These are phyloP conservation scores for Capromys pilorides DNA, from an alignment of 2,797 vertebrate species.

Conservation along the genomic window DNA sequence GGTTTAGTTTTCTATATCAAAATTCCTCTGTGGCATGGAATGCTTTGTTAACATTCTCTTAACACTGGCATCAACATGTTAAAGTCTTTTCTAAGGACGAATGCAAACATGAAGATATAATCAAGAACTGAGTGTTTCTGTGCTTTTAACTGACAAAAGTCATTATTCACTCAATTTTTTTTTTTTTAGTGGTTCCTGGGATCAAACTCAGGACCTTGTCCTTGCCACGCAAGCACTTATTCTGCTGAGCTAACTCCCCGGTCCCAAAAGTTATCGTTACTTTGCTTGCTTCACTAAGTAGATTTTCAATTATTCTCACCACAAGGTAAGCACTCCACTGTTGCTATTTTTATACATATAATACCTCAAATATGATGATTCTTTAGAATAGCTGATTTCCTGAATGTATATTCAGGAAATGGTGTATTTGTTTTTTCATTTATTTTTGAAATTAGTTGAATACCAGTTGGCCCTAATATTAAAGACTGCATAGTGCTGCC, in stretches of 20 bases:
- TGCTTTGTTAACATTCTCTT: not conserved
- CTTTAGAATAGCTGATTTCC: not conserved
- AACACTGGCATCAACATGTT: not conserved
- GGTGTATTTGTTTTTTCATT: not conserved
- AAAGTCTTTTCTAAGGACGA: not conserved
- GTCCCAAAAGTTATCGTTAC: no score
- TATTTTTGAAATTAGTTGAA: not conserved
- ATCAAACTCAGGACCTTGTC: no score
- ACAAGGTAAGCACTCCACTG: not conserved
- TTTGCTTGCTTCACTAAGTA: not conserved
- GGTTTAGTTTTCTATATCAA: not conserved
- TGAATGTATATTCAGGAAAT: not conserved
- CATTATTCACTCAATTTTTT: not conserved
- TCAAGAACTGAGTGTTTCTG: not conserved
- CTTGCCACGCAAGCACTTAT: no score
- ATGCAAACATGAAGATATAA: not conserved
- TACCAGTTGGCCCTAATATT: not conserved
- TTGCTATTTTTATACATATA: not conserved
- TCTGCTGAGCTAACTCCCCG: no score
- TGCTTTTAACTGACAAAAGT: not conserved
- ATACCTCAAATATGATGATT: not conserved
- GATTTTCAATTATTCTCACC: constrained; percentile 8
- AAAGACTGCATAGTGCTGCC: not conserved
- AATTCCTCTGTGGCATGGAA: not conserved
- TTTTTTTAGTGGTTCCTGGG: no score